Conservation (phyloP, 1,140 invertebrate species). For the Sarcophaga peregrina region DNA sequence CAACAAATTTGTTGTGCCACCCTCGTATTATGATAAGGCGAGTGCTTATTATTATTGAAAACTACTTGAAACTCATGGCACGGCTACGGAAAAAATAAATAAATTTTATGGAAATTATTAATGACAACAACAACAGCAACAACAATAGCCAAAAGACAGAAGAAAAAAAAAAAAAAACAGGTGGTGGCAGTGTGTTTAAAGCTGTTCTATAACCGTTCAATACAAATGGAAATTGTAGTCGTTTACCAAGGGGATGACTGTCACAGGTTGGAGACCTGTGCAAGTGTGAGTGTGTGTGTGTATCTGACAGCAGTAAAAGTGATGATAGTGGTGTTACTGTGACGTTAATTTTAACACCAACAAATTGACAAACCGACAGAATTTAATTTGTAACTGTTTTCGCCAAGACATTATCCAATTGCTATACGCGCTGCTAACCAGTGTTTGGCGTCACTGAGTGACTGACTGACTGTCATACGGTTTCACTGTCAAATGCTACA, state of each 20-base stretch:
- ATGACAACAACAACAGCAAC: conserved; percentile 11
- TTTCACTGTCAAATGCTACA: not conserved
- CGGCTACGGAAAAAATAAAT: conserved; percentile 34
- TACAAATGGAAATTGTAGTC: not conserved
- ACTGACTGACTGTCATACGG: not conserved
- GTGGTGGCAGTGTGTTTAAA: not conserved
- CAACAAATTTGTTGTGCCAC: too few relatives aligned
- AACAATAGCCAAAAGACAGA: not conserved
- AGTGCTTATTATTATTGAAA: not conserved
- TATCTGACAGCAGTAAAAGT: not conserved
- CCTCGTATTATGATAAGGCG: too few relatives aligned
- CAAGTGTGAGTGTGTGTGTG: not conserved
- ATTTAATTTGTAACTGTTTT: too few relatives aligned
- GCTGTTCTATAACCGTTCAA: too few relatives aligned
- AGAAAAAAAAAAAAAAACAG: not conserved
- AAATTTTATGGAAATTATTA: conserved; percentile 26
- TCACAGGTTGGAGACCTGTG: not conserved
- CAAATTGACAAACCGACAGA: not conserved
- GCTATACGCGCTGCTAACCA: too few relatives aligned
- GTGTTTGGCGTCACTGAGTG: not conserved
- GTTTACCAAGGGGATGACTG: not conserved
- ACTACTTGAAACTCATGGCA: conserved; percentile 8
- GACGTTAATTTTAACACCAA: conserved; percentile 1
- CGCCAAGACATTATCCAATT: too few relatives aligned
- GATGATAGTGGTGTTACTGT: not conserved